These are phyloP conservation scores for Tupiocoris notatus DNA, from an alignment of 2,888 invertebrate genomes.

Conservation along the genomic window DNA sequence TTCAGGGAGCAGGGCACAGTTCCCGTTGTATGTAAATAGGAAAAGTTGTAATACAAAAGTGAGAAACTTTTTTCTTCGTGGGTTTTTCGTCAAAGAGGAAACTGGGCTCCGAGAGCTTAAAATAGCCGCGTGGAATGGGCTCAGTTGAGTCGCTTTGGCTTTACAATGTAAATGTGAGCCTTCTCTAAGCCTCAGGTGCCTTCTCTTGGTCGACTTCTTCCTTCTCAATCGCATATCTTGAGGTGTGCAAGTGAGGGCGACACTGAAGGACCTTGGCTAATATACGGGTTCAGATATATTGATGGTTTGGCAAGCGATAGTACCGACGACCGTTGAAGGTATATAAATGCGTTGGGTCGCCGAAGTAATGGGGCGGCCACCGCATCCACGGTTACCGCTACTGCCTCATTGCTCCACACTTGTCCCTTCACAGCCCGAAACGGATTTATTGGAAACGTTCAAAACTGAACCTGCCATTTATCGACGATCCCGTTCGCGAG, in stretches of 20 bases:
- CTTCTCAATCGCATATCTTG: constrained; percentile 4
- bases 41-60: too few relatives aligned
- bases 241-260: background rate
- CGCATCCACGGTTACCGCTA: background rate
- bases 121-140: too few relatives aligned
- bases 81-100: too few relatives aligned
- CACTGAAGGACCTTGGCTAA: background rate
- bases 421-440: constrained; percentile 8
- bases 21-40: too few relatives aligned
- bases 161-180: constrained; percentile 28
- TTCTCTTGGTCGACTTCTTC: too few relatives aligned
- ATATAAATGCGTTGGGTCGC: constrained; percentile 43
- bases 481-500: constrained; percentile 12
- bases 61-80: too few relatives aligned
- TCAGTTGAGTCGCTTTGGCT: too few relatives aligned
- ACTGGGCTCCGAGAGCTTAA: too few relatives aligned
- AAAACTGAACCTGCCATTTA: constrained; percentile 44
- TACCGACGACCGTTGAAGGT: constrained; percentile 28
- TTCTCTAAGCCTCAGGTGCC: too few relatives aligned
- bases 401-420: background rate
- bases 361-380: constrained; percentile 36
- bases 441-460: constrained; percentile 44
- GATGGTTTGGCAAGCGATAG: constrained; percentile 43
- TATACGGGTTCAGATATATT: constrained; percentile 38
- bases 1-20: too few relatives aligned